Evolutionary conservation across 1,140 invertebrate genomes (phyloP), one percentile per base, ranked within the genome.

Genomic region (Magallana gigas): DNA sequence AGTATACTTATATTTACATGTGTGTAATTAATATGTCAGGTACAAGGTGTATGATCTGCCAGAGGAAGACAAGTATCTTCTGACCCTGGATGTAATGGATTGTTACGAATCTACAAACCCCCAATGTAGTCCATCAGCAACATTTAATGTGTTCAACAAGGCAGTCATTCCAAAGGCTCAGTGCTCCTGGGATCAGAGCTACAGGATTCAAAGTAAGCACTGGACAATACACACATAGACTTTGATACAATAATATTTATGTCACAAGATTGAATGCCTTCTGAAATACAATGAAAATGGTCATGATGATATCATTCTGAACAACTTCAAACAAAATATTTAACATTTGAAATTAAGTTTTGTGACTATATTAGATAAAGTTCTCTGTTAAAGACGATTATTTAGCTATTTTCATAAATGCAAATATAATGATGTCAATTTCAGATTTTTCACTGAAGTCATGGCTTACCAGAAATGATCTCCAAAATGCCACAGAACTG

Each of bases 91-190:
- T 12, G 23, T 90, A 8, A 85, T 57, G 18, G 60, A 84, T 58
- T 90, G 89, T 62, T 88, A 80, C 18, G 87, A 88, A 58, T 83
- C 58, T 7, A 84, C 59, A 14, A 48, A 76, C 18, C 62, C 83
- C 4, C 64, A 85, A 18, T 88, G 87, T 83, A 76, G 7, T 29
- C 5, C 68, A 76, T 23, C n/a, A 1, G 57, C 84, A 9, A 14
- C 57, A 8, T 82, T 57, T n/a, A 62, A 48, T 57, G 83, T 87
- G 60, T 68, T 87, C 14, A 59, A 84, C 29, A 87, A 87, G 23
- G 68, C 83, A 23, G 64, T 29, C 18, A 68, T 87, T n/a, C 86
- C 86, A 8, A 84, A 87, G 58, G 57, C 18, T 29, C 64, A 64
- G 57, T 87, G 86, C 84, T 82, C 60, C 62, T 87, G 83, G 62